Percentiles rank a stretch among this genome's conserved stretches.
Conservation (phyloP, 2,888 invertebrate genomes). For the Caenorhabditis doughertyi region DNA sequence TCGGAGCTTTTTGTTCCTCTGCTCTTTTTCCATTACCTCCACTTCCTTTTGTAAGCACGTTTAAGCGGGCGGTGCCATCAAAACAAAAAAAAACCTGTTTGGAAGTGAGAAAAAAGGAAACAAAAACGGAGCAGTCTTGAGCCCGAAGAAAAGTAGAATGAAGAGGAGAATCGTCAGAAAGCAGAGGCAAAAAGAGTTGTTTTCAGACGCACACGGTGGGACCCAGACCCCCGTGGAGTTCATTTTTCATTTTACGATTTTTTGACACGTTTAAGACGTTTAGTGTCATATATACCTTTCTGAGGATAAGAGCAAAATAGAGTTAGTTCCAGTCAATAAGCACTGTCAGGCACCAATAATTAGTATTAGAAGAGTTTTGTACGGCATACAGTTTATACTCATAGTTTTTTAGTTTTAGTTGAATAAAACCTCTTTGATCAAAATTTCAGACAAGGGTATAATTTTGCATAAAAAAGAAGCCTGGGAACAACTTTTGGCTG, state of each 20-base stretch:
- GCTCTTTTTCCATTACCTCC: background rate
- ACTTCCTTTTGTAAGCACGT: slow-evolving; percentile 35
- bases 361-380: too few species aligned
- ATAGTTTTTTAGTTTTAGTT: too few species aligned
- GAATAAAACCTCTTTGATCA: too few species aligned
- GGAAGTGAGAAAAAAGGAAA: slow-evolving; percentile 25
- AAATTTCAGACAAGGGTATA: too few species aligned
- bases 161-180: slow-evolving; percentile 47
- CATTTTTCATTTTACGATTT: slow-evolving; percentile 62
- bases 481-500: too few species aligned
- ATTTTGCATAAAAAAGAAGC: too few species aligned
- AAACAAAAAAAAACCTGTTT: slow-evolving; percentile 51
- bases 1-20: background rate
- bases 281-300: slow-evolving; percentile 11
- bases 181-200: slow-evolving; percentile 15
- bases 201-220: slow-evolving; percentile 34
- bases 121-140: slow-evolving; percentile 28
- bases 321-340: too few species aligned
- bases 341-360: too few species aligned
- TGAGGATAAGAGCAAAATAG: too few species aligned
- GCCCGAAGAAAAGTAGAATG: slow-evolving; percentile 20
- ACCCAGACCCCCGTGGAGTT: slow-evolving; percentile 51
- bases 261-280: slow-evolving; percentile 42
- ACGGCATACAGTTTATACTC: too few species aligned
- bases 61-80: slow-evolving; percentile 52